Percentiles rank a stretch among this genome's conserved stretches.
Conservation (phyloP, 2,797 vertebrate genomes). For the Cryptoblepharus egeriae region DNA sequence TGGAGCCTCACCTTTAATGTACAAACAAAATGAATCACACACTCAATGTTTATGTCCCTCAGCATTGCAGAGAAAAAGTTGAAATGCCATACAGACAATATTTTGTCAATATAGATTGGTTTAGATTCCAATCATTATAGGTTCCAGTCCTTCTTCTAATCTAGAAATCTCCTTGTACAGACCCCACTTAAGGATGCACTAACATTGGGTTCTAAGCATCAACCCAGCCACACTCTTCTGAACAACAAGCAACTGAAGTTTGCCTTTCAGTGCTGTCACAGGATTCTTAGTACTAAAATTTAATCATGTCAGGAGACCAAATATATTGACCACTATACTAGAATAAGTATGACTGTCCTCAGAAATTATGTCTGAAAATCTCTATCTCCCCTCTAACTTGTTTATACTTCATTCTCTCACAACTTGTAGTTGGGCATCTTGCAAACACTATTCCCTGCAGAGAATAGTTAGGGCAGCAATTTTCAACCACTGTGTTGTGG, state of each 20-base stretch:
- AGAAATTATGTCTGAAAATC: neutral
- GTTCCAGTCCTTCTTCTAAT: neutral
- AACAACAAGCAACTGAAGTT: neutral
- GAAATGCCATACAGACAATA: too few species aligned
- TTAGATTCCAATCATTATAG: neutral
- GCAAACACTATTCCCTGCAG: too few species aligned
- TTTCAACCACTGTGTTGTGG: too few species aligned
- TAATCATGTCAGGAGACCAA: neutral
- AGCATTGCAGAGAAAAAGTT: neutral
- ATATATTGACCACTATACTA: neutral
- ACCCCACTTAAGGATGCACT: neutral
- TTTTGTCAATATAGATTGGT: too few species aligned
- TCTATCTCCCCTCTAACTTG: neutral
- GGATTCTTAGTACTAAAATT: neutral
- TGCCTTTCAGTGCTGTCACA: neutral
- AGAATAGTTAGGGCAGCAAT: neutral
- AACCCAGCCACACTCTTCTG: neutral
- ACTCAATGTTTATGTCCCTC: too few species aligned
- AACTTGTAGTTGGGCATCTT: neutral
- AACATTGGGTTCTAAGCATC: too few species aligned
- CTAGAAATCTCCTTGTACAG: neutral
- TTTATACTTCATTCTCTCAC: neutral
- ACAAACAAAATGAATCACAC: neutral
- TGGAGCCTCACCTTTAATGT: neutral
- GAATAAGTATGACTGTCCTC: neutral